Evolutionary conservation across 2,113 vertebrate genomes (phyloP).

Genomic region (Meles meles): DNA sequence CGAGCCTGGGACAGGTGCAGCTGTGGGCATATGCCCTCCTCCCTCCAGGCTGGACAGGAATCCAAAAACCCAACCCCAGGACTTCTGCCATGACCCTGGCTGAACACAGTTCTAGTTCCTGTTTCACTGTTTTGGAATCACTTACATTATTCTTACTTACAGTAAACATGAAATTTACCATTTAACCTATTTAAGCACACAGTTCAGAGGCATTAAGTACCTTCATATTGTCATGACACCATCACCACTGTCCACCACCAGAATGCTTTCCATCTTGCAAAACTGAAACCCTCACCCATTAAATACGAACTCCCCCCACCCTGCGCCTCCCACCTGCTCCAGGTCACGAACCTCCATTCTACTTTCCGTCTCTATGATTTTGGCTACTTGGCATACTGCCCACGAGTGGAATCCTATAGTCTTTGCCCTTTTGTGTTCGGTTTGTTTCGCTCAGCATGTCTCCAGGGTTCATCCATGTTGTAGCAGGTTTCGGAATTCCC

Average conservation of each 20-base stretch:
- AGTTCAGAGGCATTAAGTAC: neutral
- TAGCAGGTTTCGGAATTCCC: neutral
- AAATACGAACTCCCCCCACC: neutral
- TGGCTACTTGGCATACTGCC: neutral
- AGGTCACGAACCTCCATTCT: neutral
- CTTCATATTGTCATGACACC: neutral
- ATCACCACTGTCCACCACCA: neutral
- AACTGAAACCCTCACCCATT: neutral
- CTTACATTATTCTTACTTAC: neutral
- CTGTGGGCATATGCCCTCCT: neutral
- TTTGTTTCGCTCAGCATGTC: neutral
- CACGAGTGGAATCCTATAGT: neutral
- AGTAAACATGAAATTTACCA: neutral
- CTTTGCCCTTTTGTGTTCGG: neutral
- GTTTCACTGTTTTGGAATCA: neutral
- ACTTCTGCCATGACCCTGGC: neutral
- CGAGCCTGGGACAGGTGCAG: accelerated
- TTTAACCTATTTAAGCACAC: neutral
- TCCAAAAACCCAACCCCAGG: neutral
- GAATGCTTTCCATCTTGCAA: neutral
- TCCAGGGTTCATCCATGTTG: neutral
- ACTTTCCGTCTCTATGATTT: neutral
- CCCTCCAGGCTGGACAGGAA: neutral
- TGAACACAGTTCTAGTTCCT: neutral
- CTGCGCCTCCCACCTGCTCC: too few species aligned